Percentiles rank a stretch among this genome's conserved stretches.
phyloP scores from a whole-genome alignment of 2,888 invertebrate genomes.

The Acanthosepion esculentum region DNA sequence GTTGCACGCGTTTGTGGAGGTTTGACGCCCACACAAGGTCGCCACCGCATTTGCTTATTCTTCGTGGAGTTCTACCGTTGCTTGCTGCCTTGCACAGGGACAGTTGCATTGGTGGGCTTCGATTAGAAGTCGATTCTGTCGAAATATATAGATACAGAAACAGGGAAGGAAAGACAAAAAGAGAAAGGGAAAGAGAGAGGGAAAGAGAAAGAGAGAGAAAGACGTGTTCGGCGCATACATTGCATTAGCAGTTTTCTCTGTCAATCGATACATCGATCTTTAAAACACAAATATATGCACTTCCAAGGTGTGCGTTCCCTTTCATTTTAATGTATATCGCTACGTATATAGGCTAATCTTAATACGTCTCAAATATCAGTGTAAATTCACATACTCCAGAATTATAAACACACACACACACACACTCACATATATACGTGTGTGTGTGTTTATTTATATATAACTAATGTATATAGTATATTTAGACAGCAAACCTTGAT shows the following conservation, averaged over 20 bases:
- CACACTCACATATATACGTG: too few species aligned
- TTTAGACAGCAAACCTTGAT: too few species aligned
- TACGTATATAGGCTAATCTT: neutral
- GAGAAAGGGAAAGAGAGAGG: neutral
- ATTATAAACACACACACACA: too few species aligned
- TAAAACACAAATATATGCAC: neutral
- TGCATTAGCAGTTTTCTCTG: slow-evolving; percentile 20
- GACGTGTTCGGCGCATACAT: neutral
- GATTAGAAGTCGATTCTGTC: neutral
- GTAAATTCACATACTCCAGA: too few species aligned
- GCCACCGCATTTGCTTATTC: neutral
- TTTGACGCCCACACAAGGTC: slow-evolving; percentile 13
- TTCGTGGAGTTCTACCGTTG: neutral
- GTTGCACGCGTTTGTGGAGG: neutral
- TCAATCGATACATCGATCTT: neutral
- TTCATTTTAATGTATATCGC: neutral
- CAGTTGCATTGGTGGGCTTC: neutral
- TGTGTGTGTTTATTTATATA: too few species aligned
- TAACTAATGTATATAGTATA: too few species aligned
- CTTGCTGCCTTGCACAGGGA: neutral
- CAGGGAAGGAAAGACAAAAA: neutral
- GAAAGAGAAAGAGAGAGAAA: neutral
- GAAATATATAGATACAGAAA: neutral
- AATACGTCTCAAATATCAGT: neutral
- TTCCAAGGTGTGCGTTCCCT: neutral